A percentile compares a stretch with the other conserved stretches of the same genome.
These are phyloP conservation scores for Capreolus pygargus DNA, from an alignment of 2,113 vertebrate species.

Conservation along the genomic window DNA sequence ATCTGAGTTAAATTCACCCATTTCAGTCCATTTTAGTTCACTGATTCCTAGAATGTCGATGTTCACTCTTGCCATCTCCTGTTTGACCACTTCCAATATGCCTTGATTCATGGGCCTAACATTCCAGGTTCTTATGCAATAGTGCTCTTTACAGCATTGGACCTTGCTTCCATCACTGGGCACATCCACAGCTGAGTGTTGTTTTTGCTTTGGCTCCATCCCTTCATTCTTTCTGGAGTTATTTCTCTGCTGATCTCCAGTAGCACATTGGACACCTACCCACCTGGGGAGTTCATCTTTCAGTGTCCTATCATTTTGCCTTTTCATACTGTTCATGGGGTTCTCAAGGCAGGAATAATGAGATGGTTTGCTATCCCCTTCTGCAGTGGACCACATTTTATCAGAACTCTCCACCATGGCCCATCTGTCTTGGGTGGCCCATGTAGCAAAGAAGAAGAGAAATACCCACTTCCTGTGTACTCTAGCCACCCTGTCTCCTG, in stretches of 20 bases:
- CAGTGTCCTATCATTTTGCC: neutral
- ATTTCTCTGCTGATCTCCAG: neutral
- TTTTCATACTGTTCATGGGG: neutral
- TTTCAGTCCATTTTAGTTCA: neutral
- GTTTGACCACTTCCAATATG: neutral
- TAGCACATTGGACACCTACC: neutral
- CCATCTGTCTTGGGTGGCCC: neutral
- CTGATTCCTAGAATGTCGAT: neutral
- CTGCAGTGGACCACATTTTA: neutral
- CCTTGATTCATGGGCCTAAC: neutral
- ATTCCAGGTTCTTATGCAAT: neutral
- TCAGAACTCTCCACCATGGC: neutral
- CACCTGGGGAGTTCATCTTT: neutral
- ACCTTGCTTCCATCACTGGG: neutral
- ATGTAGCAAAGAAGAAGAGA: neutral
- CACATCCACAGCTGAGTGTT: neutral
- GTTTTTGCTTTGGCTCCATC: fast-evolving
- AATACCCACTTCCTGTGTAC: neutral
- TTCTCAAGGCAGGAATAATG: neutral
- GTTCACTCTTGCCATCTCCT: neutral
- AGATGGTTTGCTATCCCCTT: neutral
- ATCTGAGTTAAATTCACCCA: neutral
- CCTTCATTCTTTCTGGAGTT: neutral
- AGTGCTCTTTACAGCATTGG: neutral
- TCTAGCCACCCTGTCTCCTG: neutral